phyloP scores from a whole-genome alignment of 1,140 invertebrate species.

The Dreissena rostriformis region DNA sequence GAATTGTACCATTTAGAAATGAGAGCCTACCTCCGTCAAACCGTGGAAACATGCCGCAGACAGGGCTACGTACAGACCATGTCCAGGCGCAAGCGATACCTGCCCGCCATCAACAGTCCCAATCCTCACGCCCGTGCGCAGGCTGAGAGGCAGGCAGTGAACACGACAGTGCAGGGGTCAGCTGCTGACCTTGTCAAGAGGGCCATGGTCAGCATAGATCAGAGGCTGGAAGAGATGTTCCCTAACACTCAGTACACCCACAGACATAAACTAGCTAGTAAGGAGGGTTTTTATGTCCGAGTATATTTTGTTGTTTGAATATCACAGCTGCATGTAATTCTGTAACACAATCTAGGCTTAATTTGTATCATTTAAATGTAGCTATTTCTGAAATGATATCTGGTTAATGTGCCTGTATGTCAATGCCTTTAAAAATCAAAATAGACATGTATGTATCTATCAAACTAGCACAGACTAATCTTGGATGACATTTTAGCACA shows the following conservation, averaged over 20 bases:
- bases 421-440: too few species aligned
- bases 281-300: neutral
- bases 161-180: constrained; percentile 97
- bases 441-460: too few species aligned
- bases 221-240: constrained; percentile 80
- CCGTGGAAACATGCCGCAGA: constrained; percentile 87
- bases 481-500: too few species aligned
- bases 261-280: constrained; percentile 55
- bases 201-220: constrained; percentile 92
- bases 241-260: constrained; percentile 63
- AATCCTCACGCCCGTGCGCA: constrained; percentile 85
- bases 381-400: too few species aligned
- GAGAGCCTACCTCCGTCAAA: constrained; percentile 86
- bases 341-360: too few species aligned
- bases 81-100: constrained; percentile 88
- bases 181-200: constrained; percentile 97
- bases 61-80: constrained; percentile 93
- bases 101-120: constrained; percentile 89
- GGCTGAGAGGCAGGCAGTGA: constrained; percentile 97
- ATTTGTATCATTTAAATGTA: too few species aligned
- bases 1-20: too few species aligned
- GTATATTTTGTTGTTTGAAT: neutral
- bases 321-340: too few species aligned
- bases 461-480: too few species aligned
- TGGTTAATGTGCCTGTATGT: too few species aligned